Conservation (phyloP, 2,797 vertebrate genomes). For the Tadarida brasiliensis region DNA sequence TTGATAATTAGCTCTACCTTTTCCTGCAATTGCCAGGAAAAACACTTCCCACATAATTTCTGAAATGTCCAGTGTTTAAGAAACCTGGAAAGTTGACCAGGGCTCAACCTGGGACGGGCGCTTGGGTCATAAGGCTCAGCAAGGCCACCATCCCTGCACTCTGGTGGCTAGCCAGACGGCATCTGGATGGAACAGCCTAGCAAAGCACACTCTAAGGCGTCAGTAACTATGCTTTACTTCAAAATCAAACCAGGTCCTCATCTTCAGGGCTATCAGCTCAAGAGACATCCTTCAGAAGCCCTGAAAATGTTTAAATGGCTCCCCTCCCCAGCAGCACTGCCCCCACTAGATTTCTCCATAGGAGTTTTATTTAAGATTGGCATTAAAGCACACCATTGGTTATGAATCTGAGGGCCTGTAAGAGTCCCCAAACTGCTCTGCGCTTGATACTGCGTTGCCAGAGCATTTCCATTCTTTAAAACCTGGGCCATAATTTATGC, state of each 20-base stretch:
- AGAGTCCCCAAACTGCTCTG: not conserved
- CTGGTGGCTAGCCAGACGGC: not conserved
- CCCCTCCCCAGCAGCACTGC: not conserved
- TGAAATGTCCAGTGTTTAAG: not conserved
- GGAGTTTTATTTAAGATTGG: not conserved
- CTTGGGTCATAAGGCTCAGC: not conserved
- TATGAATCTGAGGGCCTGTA: not conserved
- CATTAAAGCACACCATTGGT: not conserved
- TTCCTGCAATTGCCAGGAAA: not conserved
- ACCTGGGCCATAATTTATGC: not conserved
- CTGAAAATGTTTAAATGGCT: fast-evolving
- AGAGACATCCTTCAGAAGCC: not conserved
- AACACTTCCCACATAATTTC: not conserved
- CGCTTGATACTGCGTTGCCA: not conserved
- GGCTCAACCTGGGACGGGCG: not conserved
- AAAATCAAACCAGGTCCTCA: not conserved
- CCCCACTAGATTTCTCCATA: not conserved
- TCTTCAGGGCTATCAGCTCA: not conserved
- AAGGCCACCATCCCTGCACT: not conserved
- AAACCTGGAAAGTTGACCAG: slow-evolving; percentile 55
- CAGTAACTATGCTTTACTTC: not conserved
- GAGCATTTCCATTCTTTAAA: slow-evolving; percentile 13
- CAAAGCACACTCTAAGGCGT: no score
- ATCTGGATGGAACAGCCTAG: not conserved
- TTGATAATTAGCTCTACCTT: not conserved